These are phyloP conservation scores for Rutpela maculata DNA, from an alignment of 2,888 invertebrate genomes.

Conservation along the genomic window DNA sequence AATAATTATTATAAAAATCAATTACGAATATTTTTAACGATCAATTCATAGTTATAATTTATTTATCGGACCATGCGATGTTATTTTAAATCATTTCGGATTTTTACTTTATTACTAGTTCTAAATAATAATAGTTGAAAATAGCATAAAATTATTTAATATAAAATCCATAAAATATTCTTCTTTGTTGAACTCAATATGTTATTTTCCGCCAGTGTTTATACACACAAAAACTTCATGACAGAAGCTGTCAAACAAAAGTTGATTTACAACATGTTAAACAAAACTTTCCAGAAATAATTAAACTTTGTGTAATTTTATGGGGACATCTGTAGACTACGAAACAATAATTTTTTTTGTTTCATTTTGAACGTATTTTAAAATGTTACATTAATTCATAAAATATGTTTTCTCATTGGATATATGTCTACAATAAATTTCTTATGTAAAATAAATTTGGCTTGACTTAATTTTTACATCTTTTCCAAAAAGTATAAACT, in stretches of 20 bases:
- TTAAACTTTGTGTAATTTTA: constrained; percentile 8
- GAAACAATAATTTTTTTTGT: background rate
- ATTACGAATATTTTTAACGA: no score
- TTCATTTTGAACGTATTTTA: background rate
- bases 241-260: constrained; percentile 16
- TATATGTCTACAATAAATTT: no score
- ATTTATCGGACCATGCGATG: background rate
- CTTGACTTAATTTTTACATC: no score
- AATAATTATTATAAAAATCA: no score
- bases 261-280: background rate
- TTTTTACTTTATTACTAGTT: background rate
- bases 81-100: background rate
- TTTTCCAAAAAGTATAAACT: no score
- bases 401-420: background rate
- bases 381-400: background rate
- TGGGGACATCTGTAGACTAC: background rate
- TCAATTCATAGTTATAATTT: background rate
- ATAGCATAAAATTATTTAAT: background rate
- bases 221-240: constrained; percentile 10
- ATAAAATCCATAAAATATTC: background rate
- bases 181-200: constrained; percentile 8
- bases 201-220: background rate
- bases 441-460: no score
- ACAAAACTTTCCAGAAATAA: constrained; percentile 10
- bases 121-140: background rate